Percentiles rank a stretch among this genome's conserved stretches.
These are phyloP conservation scores for Boloria euphrosyne DNA, from an alignment of 2,888 invertebrate genomes.

Conservation along the genomic window DNA sequence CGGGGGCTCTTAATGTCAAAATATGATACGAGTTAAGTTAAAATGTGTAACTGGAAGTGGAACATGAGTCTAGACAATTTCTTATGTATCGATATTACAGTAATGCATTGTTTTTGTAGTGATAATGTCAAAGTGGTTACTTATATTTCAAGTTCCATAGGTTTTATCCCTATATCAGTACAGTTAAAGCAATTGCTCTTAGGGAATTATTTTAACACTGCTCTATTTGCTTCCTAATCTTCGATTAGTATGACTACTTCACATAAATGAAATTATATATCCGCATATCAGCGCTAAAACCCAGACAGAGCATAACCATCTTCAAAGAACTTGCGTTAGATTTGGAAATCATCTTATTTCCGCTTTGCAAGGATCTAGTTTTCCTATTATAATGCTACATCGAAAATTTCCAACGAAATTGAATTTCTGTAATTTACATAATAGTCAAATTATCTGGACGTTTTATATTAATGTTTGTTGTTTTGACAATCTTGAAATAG, in stretches of 20 bases:
- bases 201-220: background rate
- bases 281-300: background rate
- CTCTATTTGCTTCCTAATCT: background rate
- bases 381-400: constrained; percentile 15
- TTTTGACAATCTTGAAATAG: background rate
- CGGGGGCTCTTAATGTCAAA: too few species aligned
- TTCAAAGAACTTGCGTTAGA: constrained; percentile 6
- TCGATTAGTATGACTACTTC: too few species aligned
- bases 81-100: too few species aligned
- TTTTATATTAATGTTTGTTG: too few species aligned
- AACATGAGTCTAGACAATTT: too few species aligned
- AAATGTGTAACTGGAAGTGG: too few species aligned
- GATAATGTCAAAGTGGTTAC: too few species aligned
- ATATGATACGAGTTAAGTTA: too few species aligned
- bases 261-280: background rate
- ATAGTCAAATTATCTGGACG: constrained; percentile 4
- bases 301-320: background rate
- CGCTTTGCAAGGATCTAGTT: constrained; percentile 15
- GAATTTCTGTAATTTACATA: constrained; percentile 13
- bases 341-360: constrained; percentile 16
- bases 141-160: too few species aligned
- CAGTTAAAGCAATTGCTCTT: too few species aligned
- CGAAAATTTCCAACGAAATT: constrained; percentile 13
- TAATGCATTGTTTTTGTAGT: too few species aligned
- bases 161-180: too few species aligned